A percentile compares a stretch with the other conserved stretches of the same genome.
These are phyloP conservation scores for Nesogale talazaci DNA, from an alignment of 2,113 vertebrate species.

Conservation along the genomic window DNA sequence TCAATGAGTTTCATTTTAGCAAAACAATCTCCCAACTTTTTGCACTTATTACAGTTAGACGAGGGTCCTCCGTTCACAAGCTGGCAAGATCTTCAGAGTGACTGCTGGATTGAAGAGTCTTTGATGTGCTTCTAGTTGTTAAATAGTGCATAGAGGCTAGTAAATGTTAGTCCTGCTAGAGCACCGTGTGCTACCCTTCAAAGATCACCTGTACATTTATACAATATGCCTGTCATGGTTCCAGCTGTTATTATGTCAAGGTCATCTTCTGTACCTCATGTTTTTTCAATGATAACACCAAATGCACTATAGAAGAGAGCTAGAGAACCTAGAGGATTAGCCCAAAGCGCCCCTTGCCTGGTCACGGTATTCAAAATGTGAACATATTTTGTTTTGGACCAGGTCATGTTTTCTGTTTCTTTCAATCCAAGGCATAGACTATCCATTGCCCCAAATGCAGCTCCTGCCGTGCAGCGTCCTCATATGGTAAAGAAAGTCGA, in stretches of 20 bases:
- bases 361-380: too few species aligned
- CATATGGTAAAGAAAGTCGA: too few species aligned
- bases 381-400: too few species aligned
- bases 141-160: conserved; percentile 94
- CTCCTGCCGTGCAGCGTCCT: too few species aligned
- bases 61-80: conserved; percentile 59
- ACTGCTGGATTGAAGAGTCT: conserved; percentile 87
- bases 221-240: conserved; percentile 96
- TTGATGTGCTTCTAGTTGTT: conserved; percentile 97
- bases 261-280: conserved; percentile 97
- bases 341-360: too few species aligned
- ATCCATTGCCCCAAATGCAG: too few species aligned
- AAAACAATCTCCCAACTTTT: conserved; percentile 57
- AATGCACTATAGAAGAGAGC: conserved; percentile 96
- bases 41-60: conserved; percentile 54
- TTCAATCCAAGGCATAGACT: too few species aligned
- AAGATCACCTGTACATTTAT: conserved; percentile 95
- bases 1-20: conserved; percentile 67
- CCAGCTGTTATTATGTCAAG: conserved; percentile 96
- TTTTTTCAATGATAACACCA: conserved; percentile 96
- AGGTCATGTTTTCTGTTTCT: too few species aligned
- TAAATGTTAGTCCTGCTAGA: conserved; percentile 91
- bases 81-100: conserved; percentile 83
- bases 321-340: too few species aligned
- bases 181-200: conserved; percentile 92